phyloP scores from a whole-genome alignment of 2,888 invertebrate species.

The Belgica antarctica region DNA sequence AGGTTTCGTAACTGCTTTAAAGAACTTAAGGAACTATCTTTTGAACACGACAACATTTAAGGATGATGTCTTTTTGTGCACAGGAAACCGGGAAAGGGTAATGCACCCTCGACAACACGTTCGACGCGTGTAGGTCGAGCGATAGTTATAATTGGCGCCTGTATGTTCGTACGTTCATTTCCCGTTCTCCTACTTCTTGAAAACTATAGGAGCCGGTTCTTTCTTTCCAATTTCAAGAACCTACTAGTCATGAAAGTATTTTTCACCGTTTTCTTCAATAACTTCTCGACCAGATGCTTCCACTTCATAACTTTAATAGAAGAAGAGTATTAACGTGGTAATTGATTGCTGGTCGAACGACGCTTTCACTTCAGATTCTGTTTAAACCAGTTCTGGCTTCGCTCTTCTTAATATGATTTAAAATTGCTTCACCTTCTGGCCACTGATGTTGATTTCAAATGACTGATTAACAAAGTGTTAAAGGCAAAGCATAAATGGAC shows the following conservation, averaged over 20 bases:
- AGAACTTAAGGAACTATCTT: too few species aligned
- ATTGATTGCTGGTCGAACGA: conserved; percentile 17
- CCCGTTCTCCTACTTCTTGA: conserved; percentile 20
- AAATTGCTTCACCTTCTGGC: neutral
- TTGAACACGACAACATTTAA: too few species aligned
- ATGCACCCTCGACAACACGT: neutral
- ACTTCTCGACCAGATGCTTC: neutral
- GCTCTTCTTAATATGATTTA: neutral
- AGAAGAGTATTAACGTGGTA: neutral
- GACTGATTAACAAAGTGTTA: neutral
- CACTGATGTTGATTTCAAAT: neutral
- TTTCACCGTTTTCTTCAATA: conserved; percentile 8
- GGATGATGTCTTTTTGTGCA: neutral
- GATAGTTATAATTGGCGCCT: neutral
- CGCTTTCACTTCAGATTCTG: neutral
- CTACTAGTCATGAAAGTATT: neutral
- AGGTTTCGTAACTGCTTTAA: too few species aligned
- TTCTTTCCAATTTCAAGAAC: neutral
- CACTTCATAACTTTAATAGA: too few species aligned
- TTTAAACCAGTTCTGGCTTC: neutral
- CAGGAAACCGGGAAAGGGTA: neutral
- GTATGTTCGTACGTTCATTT: conserved; percentile 2
- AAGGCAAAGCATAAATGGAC: too few species aligned
- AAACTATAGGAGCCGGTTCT: conserved; percentile 12
- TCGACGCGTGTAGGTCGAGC: neutral